Conservation (phyloP, 64 coral and sea anemone genomes). For the Anthopleura sola region DNA sequence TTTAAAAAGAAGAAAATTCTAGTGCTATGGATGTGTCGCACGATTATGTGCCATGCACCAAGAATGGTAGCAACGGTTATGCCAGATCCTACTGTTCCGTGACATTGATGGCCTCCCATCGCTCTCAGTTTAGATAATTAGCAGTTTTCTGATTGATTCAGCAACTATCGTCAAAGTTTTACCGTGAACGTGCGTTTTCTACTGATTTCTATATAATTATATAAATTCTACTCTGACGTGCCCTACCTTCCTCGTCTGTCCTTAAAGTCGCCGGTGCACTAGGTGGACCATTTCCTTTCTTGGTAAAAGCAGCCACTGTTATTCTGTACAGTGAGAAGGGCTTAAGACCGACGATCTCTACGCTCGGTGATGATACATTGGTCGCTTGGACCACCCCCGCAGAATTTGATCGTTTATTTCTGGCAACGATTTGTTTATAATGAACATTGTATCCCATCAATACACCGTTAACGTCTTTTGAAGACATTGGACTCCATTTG, state of each 20-base stretch:
- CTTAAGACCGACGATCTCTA: slow-evolving; percentile 32
- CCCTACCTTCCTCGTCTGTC: slow-evolving; percentile 59
- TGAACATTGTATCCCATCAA: slow-evolving; percentile 48
- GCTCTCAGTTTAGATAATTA: no score
- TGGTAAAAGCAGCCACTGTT: slow-evolving; percentile 43
- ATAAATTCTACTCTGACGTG: not conserved
- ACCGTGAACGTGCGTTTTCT: no score
- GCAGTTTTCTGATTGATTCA: no score
- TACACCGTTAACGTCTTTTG: slow-evolving; percentile 34
- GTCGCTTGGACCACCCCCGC: slow-evolving; percentile 14
- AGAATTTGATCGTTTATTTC: not conserved
- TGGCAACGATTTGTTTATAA: not conserved
- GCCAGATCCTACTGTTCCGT: no score
- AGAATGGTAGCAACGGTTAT: no score
- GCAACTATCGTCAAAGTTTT: no score
- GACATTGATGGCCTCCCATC: not conserved
- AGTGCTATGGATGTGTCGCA: no score
- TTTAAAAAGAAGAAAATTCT: no score
- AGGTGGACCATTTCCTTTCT: slow-evolving; percentile 21
- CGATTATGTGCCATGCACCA: no score
- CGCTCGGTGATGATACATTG: slow-evolving; percentile 13
- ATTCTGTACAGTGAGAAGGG: slow-evolving; percentile 34
- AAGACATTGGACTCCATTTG: slow-evolving; percentile 38
- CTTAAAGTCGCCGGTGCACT: slow-evolving; percentile 24
- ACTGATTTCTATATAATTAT: no score